phyloP scores from a whole-genome alignment of 2,797 vertebrate species.

The Propithecus deckenii region DNA sequence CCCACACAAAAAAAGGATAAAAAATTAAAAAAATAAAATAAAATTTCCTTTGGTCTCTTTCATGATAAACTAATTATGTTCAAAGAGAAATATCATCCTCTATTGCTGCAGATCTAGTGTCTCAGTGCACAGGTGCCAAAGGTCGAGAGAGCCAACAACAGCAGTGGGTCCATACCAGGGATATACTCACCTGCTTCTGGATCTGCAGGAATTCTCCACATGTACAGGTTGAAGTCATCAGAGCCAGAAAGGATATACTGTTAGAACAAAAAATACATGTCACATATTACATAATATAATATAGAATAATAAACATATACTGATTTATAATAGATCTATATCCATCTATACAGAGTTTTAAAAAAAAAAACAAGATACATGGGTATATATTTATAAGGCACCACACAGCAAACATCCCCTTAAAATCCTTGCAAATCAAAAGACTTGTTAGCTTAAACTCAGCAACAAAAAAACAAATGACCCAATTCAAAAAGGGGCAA shows the following conservation, averaged over 20 bases:
- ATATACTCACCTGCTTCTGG: constrained; percentile 93
- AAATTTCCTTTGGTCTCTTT: constrained; percentile 28
- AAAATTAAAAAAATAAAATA: background rate
- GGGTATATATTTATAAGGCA: background rate
- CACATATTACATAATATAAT: background rate
- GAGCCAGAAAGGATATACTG: constrained; percentile 99
- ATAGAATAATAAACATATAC: background rate
- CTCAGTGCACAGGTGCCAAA: background rate
- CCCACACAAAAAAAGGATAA: background rate
- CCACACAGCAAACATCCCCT: background rate
- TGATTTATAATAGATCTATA: background rate
- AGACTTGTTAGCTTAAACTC: background rate
- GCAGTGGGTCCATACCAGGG: background rate
- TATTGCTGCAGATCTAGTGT: background rate
- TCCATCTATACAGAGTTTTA: background rate
- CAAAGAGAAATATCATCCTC: background rate
- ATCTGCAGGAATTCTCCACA: constrained; percentile 99
- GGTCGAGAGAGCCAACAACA: background rate
- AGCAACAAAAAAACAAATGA: background rate
- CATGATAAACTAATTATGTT: background rate
- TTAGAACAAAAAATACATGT: constrained; percentile 75
- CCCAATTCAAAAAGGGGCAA: background rate
- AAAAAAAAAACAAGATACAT: constrained; percentile 27
- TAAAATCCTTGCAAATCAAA: constrained; percentile 47
- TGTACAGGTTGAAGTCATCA: constrained; percentile 99